Percentiles rank a stretch among this genome's conserved stretches.
Conservation (phyloP, 2,113 vertebrate species). For the Chitala chitala region DNA sequence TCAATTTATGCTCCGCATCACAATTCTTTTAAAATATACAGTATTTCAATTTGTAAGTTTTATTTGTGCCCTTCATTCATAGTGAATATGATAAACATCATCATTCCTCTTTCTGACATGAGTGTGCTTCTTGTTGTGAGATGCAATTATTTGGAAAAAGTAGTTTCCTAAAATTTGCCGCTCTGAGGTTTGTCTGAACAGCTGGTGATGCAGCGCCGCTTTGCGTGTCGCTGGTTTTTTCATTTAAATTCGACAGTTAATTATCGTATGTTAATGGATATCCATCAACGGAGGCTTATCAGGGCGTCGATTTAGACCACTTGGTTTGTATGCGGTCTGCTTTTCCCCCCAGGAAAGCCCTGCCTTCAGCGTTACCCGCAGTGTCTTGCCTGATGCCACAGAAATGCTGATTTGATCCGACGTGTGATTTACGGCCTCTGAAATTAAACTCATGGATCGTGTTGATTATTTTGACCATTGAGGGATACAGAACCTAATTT, state of each 20-base stretch:
- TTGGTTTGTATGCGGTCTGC: neutral
- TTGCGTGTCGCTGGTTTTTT: neutral
- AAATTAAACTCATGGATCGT: neutral
- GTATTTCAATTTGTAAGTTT: no score
- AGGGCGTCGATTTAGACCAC: neutral
- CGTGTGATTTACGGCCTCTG: neutral
- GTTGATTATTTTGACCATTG: neutral
- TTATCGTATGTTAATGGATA: neutral
- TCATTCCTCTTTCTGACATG: no score
- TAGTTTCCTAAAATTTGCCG: neutral
- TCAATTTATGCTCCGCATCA: no score
- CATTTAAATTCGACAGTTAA: slow-evolving; percentile 6
- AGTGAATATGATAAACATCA: no score
- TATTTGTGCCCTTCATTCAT: no score
- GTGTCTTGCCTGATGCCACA: neutral
- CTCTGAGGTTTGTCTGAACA: slow-evolving; percentile 5
- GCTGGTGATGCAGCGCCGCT: neutral
- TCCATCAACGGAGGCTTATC: neutral
- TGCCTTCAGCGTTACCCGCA: neutral
- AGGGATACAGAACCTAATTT: neutral
- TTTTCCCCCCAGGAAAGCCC: neutral
- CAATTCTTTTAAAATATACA: no score
- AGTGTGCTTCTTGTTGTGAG: no score
- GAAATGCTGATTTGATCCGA: neutral
- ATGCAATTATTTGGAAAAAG: neutral